Evolutionary conservation across 2,113 vertebrate species (phyloP).

Genomic region (Sander vitreus): DNA sequence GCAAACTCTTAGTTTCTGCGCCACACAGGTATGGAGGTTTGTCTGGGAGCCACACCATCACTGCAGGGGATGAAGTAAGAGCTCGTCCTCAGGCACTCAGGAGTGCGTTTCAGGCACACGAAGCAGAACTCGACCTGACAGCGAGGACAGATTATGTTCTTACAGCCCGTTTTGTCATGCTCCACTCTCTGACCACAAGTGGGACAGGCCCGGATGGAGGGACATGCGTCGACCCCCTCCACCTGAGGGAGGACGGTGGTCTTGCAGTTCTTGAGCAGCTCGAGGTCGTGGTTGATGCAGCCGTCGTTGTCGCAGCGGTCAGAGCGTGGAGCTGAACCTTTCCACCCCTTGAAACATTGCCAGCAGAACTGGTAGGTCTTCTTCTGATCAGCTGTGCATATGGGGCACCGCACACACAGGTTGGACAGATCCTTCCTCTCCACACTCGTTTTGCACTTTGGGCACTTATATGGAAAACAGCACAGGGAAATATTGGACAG

Average conservation of each 20-base stretch:
- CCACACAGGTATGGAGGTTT: conserved; percentile 80
- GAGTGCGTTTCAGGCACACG: conserved; percentile 80
- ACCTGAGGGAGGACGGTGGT: conserved; percentile 36
- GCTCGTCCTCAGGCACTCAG: conserved; percentile 62
- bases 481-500: no score
- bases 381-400: conserved; percentile 46
- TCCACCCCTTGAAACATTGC: conserved; percentile 85
- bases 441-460: conserved; percentile 13
- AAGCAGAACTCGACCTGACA: conserved; percentile 85
- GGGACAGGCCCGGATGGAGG: conserved; percentile 81
- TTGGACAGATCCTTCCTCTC: conserved; percentile 45
- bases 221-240: conserved; percentile 30
- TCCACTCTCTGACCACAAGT: conserved; percentile 80
- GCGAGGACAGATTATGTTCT: conserved; percentile 82
- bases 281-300: conserved; percentile 70
- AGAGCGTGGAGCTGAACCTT: conserved; percentile 71
- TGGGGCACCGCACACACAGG: conserved; percentile 49
- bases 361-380: conserved; percentile 75
- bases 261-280: conserved; percentile 70
- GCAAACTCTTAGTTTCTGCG: conserved; percentile 33
- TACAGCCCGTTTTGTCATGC: conserved; percentile 81
- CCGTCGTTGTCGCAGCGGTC: conserved; percentile 76
- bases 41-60: conserved; percentile 76
- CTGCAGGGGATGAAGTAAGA: conserved; percentile 73
- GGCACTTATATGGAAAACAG: conserved; percentile 29